Evolutionary conservation across 2,113 vertebrate species (phyloP).

Genomic region (Dasyurus viverrinus): DNA sequence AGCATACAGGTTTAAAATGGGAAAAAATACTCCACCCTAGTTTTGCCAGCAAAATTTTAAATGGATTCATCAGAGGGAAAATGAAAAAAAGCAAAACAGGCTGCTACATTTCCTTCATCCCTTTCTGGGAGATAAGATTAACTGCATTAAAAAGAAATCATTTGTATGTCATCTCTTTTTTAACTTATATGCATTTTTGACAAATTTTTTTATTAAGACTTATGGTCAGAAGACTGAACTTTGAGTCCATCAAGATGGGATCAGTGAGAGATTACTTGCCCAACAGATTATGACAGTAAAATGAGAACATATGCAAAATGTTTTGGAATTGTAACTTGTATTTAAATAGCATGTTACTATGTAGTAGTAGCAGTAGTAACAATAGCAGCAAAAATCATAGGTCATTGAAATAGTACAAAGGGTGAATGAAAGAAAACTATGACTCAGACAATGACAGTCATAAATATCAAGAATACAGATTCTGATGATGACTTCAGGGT

Average conservation of each 20-base stretch:
- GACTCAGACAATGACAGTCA: neutral
- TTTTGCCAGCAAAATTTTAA: neutral
- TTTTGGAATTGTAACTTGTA: neutral
- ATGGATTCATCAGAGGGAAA: neutral
- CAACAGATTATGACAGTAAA: neutral
- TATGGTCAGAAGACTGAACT: neutral
- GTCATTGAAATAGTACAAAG: neutral
- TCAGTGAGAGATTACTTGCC: neutral
- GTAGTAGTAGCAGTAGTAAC: neutral
- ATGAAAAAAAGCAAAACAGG: neutral
- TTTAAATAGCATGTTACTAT: neutral
- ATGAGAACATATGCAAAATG: neutral
- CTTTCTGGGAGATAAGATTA: neutral
- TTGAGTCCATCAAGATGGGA: neutral
- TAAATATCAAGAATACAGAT: neutral
- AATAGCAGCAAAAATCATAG: neutral
- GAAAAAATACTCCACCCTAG: neutral
- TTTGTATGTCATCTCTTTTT: neutral
- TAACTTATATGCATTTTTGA: neutral
- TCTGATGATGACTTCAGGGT: neutral
- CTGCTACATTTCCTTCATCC: neutral
- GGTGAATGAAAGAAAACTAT: neutral
- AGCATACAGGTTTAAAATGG: neutral
- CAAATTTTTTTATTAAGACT: neutral
- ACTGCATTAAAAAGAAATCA: neutral